phyloP scores from a whole-genome alignment of 2,113 vertebrate genomes.

The Oxygymnocypris stewartii region DNA sequence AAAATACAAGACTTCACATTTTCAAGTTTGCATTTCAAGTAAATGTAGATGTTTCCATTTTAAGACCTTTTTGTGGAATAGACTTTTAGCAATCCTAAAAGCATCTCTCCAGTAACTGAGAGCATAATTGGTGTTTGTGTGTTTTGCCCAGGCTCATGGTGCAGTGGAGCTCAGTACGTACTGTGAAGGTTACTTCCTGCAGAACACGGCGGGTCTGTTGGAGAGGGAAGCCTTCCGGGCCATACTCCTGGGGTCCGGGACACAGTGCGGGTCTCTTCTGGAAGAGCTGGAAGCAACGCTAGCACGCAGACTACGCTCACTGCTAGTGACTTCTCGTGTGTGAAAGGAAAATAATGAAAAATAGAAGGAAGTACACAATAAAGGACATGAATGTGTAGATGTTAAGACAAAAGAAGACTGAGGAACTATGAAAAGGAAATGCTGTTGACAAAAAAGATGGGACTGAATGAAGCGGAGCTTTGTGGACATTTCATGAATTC shows the following conservation, averaged over 20 bases:
- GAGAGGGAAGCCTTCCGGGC: conserved; percentile 86
- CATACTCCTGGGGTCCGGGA: conserved; percentile 78
- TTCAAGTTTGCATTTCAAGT: too few species aligned
- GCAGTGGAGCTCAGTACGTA: conserved; percentile 84
- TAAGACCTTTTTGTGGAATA: too few species aligned
- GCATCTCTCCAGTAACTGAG: neutral
- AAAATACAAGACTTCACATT: too few species aligned
- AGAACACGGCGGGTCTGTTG: conserved; percentile 87
- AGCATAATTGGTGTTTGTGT: neutral
- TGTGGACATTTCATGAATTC: conserved; percentile 19
- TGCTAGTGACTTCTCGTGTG: conserved; percentile 86
- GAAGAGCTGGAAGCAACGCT: conserved; percentile 85
- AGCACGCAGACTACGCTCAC: conserved; percentile 81
- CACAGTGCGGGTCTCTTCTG: conserved; percentile 80
- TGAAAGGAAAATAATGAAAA: conserved; percentile 62
- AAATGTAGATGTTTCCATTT: too few species aligned
- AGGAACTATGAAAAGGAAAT: neutral
- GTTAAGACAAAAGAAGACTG: neutral
- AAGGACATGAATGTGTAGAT: neutral
- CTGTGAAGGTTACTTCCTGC: conserved; percentile 93
- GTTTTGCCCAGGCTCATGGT: conserved; percentile 77
- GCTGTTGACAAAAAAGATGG: neutral
- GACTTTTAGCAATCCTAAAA: too few species aligned
- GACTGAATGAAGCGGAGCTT: conserved; percentile 21
- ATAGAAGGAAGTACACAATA: neutral